These are phyloP conservation scores for Epizoanthus scotinus DNA, from an alignment of 92 coral and sea anemone genomes.

Conservation along the genomic window DNA sequence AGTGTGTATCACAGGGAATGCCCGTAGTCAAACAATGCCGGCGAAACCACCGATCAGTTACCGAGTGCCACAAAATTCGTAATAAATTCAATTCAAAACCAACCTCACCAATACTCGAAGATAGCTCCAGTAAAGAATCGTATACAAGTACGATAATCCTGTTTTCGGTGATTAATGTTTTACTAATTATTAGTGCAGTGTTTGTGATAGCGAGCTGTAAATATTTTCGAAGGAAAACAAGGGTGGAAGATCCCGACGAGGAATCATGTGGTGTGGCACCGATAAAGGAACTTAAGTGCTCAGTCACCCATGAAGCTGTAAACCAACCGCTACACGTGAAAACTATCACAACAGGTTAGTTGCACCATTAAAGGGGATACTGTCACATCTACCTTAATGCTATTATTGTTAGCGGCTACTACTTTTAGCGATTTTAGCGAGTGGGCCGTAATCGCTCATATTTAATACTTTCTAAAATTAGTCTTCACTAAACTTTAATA, in stretches of 20 bases:
- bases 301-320: not conserved
- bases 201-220: not conserved
- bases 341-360: constrained; percentile 5
- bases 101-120: not conserved
- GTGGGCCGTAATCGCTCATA: too few relatives aligned
- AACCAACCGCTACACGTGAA: not conserved
- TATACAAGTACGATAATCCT: not conserved
- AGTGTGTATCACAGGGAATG: constrained; percentile 31
- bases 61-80: not conserved
- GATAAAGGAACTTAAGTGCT: not conserved
- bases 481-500: too few relatives aligned
- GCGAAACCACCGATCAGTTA: not conserved
- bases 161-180: not conserved
- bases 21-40: constrained; percentile 16
- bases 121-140: not conserved
- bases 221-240: not conserved
- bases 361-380: too few relatives aligned
- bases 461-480: too few relatives aligned
- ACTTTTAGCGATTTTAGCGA: too few relatives aligned
- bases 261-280: not conserved
- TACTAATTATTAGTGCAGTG: too few relatives aligned
- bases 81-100: not conserved
- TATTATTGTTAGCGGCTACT: too few relatives aligned
- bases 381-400: too few relatives aligned
- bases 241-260: not conserved